phyloP scores from a whole-genome alignment of 2,888 invertebrate genomes.

The Anthrax anthrax region DNA sequence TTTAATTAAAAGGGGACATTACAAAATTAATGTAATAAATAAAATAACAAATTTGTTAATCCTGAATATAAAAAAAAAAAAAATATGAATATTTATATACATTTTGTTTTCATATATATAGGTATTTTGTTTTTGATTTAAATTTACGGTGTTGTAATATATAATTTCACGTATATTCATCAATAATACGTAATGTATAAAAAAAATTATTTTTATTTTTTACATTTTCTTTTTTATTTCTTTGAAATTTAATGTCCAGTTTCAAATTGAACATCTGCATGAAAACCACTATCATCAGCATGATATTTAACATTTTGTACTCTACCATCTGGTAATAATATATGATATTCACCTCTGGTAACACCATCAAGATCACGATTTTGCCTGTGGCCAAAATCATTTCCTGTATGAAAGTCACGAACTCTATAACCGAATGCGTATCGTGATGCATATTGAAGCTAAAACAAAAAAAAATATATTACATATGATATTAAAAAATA shows the following conservation, averaged over 20 bases:
- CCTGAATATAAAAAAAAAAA: too few relatives aligned
- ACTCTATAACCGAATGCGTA: conserved; percentile 59
- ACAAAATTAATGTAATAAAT: too few relatives aligned
- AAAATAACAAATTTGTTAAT: too few relatives aligned
- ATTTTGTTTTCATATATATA: too few relatives aligned
- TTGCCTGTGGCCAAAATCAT: conserved; percentile 65
- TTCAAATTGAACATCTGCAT: conserved; percentile 45
- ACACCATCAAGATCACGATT: conserved; percentile 49
- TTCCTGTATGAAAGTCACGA: conserved; percentile 52
- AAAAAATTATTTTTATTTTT: too few relatives aligned
- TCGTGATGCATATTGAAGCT: conserved; percentile 46
- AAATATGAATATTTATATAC: too few relatives aligned
- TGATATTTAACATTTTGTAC: conserved; percentile 63
- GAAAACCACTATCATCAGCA: conserved; percentile 62
- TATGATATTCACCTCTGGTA: conserved; percentile 59
- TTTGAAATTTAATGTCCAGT: background rate
- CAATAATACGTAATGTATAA: too few relatives aligned
- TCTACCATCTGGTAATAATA: conserved; percentile 63
- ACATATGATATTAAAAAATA: background rate
- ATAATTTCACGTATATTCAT: too few relatives aligned
- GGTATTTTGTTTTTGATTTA: too few relatives aligned
- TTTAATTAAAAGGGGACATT: too few relatives aligned
- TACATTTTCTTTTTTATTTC: too few relatives aligned
- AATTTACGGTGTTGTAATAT: too few relatives aligned
- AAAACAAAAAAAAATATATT: conserved; percentile 18